A percentile compares a stretch with the other conserved stretches of the same genome.
These are phyloP conservation scores for Aporophyla nigra DNA, from an alignment of 2,888 invertebrate species.

Conservation along the genomic window DNA sequence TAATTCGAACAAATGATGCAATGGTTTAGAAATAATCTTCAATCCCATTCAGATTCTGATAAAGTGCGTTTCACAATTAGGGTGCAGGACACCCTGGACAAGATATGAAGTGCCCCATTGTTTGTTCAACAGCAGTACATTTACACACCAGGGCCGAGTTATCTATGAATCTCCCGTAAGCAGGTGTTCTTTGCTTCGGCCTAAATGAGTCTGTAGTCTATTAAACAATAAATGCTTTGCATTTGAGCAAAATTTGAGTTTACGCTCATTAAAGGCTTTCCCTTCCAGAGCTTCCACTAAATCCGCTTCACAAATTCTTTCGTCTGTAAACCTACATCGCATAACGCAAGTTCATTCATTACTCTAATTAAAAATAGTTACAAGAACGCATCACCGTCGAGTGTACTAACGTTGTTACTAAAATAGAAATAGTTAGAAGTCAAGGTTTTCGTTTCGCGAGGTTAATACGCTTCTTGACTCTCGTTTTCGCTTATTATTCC, in stretches of 20 bases:
- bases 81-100: too few relatives aligned
- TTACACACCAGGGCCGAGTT: too few relatives aligned
- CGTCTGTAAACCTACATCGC: background rate
- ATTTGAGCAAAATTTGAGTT: background rate
- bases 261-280: background rate
- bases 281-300: background rate
- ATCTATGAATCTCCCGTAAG: too few relatives aligned
- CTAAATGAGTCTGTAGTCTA: too few relatives aligned
- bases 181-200: too few relatives aligned
- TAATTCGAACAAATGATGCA: too few relatives aligned
- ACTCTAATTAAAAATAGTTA: conserved; percentile 1
- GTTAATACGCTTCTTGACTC: conserved; percentile 3
- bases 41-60: too few relatives aligned
- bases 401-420: background rate
- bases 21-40: too few relatives aligned
- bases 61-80: too few relatives aligned
- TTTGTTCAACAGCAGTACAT: too few relatives aligned
- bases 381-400: conserved; percentile 1
- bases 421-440: conserved; percentile 23
- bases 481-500: background rate
- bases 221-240: too few relatives aligned
- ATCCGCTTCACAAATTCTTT: conserved; percentile 10
- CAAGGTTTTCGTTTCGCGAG: conserved; percentile 10
- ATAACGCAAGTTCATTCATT: conserved; percentile 3
- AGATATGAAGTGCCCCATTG: too few relatives aligned